Evolutionary conservation across 2,888 invertebrate species (phyloP).

Genomic region (Zelleria hepariella): DNA sequence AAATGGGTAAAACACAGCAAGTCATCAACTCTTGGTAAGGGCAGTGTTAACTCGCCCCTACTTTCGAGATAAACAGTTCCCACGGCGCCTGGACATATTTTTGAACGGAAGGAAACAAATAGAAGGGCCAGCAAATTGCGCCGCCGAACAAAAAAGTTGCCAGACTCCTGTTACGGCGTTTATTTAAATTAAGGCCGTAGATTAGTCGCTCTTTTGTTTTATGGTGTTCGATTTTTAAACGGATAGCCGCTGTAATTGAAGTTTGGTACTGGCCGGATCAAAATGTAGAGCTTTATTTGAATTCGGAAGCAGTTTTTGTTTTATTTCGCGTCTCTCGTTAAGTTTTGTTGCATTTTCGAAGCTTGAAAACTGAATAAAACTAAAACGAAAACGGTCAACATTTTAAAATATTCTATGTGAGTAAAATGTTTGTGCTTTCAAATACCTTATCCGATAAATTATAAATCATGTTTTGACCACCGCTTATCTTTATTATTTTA

Average conservation of each 20-base stretch:
- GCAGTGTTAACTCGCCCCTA: conserved; percentile 1
- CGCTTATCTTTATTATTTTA: no score
- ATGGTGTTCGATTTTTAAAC: neutral
- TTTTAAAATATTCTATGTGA: no score
- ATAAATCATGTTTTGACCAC: no score
- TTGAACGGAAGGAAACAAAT: neutral
- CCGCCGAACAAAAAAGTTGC: neutral
- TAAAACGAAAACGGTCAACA: no score
- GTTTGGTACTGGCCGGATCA: neutral
- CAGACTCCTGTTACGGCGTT: neutral
- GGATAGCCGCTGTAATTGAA: neutral
- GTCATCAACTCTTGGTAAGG: neutral
- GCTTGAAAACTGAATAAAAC: neutral
- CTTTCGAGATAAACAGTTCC: neutral
- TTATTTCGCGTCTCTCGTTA: neutral
- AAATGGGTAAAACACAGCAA: neutral
- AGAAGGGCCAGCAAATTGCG: conserved; percentile 14
- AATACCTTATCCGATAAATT: no score
- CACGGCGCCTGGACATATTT: neutral
- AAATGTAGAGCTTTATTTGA: neutral
- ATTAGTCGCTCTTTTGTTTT: neutral
- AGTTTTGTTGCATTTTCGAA: neutral
- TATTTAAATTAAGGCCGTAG: neutral
- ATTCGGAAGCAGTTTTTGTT: neutral
- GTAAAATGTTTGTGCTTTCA: no score